Evolutionary conservation across 1,140 invertebrate species (phyloP).

Genomic region (Antheraea pernyi): DNA sequence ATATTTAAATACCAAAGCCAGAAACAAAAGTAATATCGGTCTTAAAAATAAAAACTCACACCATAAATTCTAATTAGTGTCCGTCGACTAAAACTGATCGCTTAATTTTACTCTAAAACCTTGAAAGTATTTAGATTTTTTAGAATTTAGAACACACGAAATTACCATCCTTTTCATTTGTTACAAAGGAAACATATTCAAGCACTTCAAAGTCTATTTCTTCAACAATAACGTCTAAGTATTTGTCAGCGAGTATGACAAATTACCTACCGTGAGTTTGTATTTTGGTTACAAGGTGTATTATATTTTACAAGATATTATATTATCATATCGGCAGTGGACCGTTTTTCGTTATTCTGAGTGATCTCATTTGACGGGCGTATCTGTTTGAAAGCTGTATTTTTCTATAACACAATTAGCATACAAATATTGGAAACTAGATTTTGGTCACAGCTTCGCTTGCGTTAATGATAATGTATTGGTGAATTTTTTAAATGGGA

Average conservation of each 20-base stretch:
- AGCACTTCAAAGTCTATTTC: not conserved
- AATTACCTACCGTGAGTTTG: constrained; percentile 4
- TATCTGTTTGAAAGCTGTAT: not conserved
- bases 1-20: too few species aligned
- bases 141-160: not conserved
- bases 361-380: not conserved
- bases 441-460: too few species aligned
- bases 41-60: not conserved
- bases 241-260: not conserved
- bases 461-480: too few species aligned
- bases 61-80: not conserved
- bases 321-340: not conserved
- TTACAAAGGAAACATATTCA: not conserved
- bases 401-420: not conserved
- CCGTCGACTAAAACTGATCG: not conserved
- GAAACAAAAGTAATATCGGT: not conserved
- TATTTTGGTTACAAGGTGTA: not conserved
- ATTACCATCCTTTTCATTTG: not conserved
- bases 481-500: too few species aligned
- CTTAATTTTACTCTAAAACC: not conserved
- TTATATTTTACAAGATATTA: constrained; percentile 2
- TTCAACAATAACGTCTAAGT: constrained; percentile 1
- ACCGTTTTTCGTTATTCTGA: not conserved
- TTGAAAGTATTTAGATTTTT: too few species aligned
- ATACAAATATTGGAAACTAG: not conserved